Evolutionary conservation across 2,888 invertebrate genomes (phyloP), one percentile per base, ranked within the genome.

Genomic region (Tuta absoluta): DNA sequence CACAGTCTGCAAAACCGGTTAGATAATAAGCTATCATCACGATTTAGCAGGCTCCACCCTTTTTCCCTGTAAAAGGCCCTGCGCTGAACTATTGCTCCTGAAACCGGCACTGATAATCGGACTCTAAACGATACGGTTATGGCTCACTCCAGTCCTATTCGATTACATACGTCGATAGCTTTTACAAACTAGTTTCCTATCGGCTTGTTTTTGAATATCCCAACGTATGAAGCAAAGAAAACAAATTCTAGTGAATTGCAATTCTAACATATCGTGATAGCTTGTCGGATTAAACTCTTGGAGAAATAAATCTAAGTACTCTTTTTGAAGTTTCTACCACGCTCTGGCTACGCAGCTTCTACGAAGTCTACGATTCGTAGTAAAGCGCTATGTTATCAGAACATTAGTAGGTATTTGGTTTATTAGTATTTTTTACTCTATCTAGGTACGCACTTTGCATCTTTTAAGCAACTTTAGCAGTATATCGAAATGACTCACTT

Each of bases 121-220:
- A 76, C 77, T 74, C 74, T 68, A 72, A 68, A 65, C 68, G 67
- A 84, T 86, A 84, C 78, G 81, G 79, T 84, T 84, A 84, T 81
- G 80, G 83, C 82, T 24, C 24, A 28, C 48, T 45, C 21, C 77
- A 75, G 82, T 76, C 82, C 77, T 78, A 79, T 81, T 81, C 79
- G 80, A 80, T 81, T 83, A 80, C 72, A 76, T 75, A 75, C 75
- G 78, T 71, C 69, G 76, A 76, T 79, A 78, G 74, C 41, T 41
- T 41, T 41, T 41, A 14, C 41, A 41, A 41, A 41, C 41, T 41
- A 14, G 41, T 41, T 41, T 8, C 38, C 41, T 41, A 41, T 41
- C 41, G 41, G n/a, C 41, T 41, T 41, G 14, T 41, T 12, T 41
- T 41, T 41, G 41, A 41, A 41, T 41, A 41, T 41, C 41, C 41